Percentiles rank a stretch among this genome's conserved stretches.
Evolutionary conservation across 2,888 invertebrate species (phyloP).

Genomic region (Meteorus cinctellus): DNA sequence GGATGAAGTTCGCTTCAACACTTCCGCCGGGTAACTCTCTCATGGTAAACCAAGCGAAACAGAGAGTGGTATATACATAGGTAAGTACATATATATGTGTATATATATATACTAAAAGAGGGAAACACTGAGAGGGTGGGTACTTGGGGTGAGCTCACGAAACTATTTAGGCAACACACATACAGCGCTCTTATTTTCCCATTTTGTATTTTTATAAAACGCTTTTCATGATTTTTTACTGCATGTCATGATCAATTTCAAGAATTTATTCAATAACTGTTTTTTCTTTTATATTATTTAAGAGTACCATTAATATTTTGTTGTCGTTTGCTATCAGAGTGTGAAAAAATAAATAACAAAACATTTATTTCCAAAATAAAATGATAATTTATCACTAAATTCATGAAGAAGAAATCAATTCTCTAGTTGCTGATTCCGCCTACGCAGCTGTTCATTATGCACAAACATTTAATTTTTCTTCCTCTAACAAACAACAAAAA

Average conservation of each 20-base stretch:
- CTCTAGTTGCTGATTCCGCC: no score
- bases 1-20: conserved; percentile 27
- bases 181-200: neutral
- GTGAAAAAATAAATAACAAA: no score
- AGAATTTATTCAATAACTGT: neutral
- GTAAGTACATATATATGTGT: neutral
- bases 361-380: no score
- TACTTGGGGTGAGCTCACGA: neutral
- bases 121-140: neutral
- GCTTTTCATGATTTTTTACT: neutral
- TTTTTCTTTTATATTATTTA: neutral
- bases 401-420: no score
- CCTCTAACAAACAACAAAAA: no score
- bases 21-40: conserved; percentile 24
- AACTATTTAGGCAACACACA: neutral
- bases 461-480: no score
- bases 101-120: neutral
- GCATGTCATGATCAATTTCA: neutral
- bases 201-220: neutral
- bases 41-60: conserved; percentile 14
- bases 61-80: neutral
- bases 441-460: no score
- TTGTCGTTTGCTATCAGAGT: no score
- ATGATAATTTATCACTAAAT: no score
- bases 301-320: no score